Conservation (phyloP, 2,797 vertebrate genomes). For the Nothura maculosa region DNA sequence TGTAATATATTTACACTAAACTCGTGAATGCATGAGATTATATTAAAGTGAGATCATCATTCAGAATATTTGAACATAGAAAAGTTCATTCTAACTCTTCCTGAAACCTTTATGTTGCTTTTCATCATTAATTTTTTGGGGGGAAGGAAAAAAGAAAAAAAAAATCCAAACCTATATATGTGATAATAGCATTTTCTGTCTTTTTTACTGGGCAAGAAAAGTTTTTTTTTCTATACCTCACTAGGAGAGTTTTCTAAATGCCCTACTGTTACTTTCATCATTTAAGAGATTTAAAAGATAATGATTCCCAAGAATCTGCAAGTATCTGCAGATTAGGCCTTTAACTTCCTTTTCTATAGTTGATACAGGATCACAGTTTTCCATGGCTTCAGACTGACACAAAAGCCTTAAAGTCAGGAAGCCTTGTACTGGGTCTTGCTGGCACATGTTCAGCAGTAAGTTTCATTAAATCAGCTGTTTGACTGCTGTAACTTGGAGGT, state of each 20-base stretch:
- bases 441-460: neutral
- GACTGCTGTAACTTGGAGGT: neutral
- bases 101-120: neutral
- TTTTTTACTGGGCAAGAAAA: neutral
- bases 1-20: slow-evolving; percentile 15
- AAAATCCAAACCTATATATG: neutral
- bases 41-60: neutral
- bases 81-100: neutral
- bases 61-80: neutral
- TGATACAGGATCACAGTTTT: neutral
- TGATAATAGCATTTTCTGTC: neutral
- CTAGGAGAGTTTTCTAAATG: neutral
- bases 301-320: neutral
- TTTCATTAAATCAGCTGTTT: neutral
- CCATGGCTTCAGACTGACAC: neutral
- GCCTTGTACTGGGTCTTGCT: neutral
- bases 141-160: neutral
- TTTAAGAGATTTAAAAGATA: neutral
- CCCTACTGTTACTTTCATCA: neutral
- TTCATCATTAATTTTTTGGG: neutral
- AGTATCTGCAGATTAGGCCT: neutral
- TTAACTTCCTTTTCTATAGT: neutral
- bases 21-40: neutral
- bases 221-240: neutral
- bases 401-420: neutral